These are phyloP conservation scores for Bungarus multicinctus DNA, from an alignment of 2,113 vertebrate genomes.

Conservation along the genomic window DNA sequence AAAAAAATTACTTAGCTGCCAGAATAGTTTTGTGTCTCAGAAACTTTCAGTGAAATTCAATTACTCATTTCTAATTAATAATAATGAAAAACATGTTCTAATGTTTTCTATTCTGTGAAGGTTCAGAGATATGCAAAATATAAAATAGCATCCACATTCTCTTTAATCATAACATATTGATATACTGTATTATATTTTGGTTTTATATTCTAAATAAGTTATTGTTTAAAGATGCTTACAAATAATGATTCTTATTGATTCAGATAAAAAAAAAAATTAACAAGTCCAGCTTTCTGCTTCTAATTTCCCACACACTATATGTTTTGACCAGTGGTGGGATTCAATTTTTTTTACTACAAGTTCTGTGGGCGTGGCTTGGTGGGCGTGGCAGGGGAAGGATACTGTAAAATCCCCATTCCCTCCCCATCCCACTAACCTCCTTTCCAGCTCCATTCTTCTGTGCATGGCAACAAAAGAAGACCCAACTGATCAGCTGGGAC, in stretches of 20 bases:
- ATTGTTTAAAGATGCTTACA: background rate
- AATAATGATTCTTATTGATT: background rate
- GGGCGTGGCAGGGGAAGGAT: too few relatives aligned
- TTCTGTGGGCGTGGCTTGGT: too few relatives aligned
- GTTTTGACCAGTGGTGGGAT: background rate
- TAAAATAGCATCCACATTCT: background rate
- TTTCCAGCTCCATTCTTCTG: too few relatives aligned
- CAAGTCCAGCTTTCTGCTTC: background rate
- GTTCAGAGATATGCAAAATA: background rate
- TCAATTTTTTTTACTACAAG: too few relatives aligned
- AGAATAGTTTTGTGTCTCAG: constrained; percentile 18
- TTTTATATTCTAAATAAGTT: background rate
- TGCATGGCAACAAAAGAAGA: too few relatives aligned
- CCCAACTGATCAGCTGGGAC: too few relatives aligned
- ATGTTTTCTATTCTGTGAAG: background rate
- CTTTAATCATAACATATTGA: background rate
- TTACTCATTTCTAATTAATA: constrained; percentile 16
- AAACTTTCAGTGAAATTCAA: constrained; percentile 18
- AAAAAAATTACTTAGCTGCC: constrained; percentile 38
- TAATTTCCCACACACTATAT: background rate
- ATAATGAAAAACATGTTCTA: background rate
- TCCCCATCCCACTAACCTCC: too few relatives aligned
- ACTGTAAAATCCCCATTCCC: too few relatives aligned
- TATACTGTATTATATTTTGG: background rate
- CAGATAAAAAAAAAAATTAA: background rate